phyloP scores from a whole-genome alignment of 2,888 invertebrate genomes.

The Dasysyrphus tricinctus region DNA sequence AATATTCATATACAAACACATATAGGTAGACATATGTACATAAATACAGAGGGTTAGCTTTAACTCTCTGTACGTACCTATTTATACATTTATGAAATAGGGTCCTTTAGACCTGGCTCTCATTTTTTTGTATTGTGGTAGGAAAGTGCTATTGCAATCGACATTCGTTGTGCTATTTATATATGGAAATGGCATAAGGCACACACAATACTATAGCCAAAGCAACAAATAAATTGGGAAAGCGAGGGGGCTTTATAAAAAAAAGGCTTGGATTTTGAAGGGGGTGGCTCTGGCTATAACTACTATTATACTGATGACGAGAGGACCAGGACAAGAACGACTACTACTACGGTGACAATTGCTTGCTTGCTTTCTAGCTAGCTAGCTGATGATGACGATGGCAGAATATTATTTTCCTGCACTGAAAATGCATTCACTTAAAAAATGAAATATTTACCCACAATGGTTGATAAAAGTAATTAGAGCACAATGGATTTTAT shows the following conservation, averaged over 20 bases:
- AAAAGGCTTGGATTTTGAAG: constrained; percentile 24
- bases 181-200: constrained; percentile 27
- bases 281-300: constrained; percentile 23
- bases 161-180: constrained; percentile 32
- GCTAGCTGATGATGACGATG: constrained; percentile 33
- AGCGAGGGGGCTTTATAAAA: constrained; percentile 4
- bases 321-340: not conserved
- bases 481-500: constrained; percentile 67
- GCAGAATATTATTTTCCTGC: constrained; percentile 55
- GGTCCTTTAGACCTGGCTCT: constrained; percentile 13
- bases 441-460: constrained; percentile 73
- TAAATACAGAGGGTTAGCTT: constrained; percentile 12
- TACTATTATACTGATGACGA: not conserved
- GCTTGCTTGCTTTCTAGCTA: not conserved
- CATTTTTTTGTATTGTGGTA: constrained; percentile 16
- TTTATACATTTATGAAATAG: constrained; percentile 10
- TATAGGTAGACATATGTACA: not conserved
- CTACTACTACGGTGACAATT: constrained; percentile 16
- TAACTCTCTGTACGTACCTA: not conserved
- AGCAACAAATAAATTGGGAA: constrained; percentile 62
- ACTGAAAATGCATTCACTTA: constrained; percentile 68
- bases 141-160: constrained; percentile 37
- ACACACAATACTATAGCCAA: constrained; percentile 21
- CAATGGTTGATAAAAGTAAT: constrained; percentile 70
- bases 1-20: not conserved